Percentiles rank a stretch among this genome's conserved stretches.
phyloP scores from a whole-genome alignment of 2,888 invertebrate genomes.

The Ryuthela nishihirai region DNA sequence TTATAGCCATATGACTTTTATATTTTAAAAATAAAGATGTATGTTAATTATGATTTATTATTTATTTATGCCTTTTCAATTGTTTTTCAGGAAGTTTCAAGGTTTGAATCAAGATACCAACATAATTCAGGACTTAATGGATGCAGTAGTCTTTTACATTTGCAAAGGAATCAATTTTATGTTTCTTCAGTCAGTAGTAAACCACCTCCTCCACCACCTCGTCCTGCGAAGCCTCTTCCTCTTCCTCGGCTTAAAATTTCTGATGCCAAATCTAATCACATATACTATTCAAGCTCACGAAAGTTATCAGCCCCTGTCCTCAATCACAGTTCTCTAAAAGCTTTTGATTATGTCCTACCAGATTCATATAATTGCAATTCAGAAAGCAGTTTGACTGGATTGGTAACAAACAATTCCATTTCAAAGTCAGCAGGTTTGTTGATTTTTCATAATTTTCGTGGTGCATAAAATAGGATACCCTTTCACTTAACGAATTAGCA shows the following conservation, averaged over 20 bases:
- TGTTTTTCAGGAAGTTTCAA: too few relatives aligned
- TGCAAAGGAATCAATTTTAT: slow-evolving; percentile 8
- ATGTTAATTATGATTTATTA: too few relatives aligned
- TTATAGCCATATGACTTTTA: too few relatives aligned
- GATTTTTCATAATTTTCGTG: neutral
- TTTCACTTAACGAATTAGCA: neutral
- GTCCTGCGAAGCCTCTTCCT: slow-evolving; percentile 7
- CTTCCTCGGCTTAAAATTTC: too few relatives aligned
- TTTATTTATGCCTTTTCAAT: too few relatives aligned
- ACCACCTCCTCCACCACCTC: slow-evolving; percentile 33
- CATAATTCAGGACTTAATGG: slow-evolving; percentile 5
- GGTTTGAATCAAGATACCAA: slow-evolving; percentile 22
- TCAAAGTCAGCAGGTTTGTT: neutral
- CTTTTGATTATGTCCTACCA: slow-evolving; percentile 9
- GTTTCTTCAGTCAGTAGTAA: slow-evolving; percentile 13
- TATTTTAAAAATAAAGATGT: too few relatives aligned
- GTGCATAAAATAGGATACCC: neutral
- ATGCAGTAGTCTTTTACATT: neutral
- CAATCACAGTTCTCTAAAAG: slow-evolving; percentile 12
- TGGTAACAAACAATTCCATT: neutral
- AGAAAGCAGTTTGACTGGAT: slow-evolving; percentile 7
- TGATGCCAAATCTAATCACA: too few relatives aligned
- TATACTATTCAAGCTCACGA: too few relatives aligned
- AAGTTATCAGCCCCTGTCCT: too few relatives aligned
- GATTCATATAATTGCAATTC: slow-evolving; percentile 12